Percentiles rank a stretch among this genome's conserved stretches.
phyloP scores from a whole-genome alignment of 2,797 vertebrate species.

The Chanos chanos region DNA sequence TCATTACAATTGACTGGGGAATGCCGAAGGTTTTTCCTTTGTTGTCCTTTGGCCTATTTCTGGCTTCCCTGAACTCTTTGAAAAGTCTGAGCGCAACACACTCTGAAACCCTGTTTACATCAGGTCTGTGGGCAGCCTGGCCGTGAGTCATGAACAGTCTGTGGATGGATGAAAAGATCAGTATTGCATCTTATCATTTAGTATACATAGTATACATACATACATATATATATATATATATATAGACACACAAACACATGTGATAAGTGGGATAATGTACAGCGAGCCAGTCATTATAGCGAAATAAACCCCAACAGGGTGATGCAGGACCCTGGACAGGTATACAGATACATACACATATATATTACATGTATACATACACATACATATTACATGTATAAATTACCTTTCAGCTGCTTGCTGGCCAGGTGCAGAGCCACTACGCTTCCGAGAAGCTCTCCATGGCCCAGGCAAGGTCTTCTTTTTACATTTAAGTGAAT shows the following conservation, averaged over 20 bases:
- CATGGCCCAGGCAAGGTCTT: too few species aligned
- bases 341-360: not conserved
- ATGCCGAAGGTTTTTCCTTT: conserved; percentile 15
- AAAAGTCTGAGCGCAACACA: not conserved
- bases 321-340: too few species aligned
- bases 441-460: too few species aligned
- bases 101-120: not conserved
- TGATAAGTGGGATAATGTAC: not conserved
- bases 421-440: too few species aligned
- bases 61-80: conserved; percentile 10
- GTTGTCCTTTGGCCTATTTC: conserved; percentile 22
- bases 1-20: conserved; percentile 20
- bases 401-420: not conserved
- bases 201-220: not conserved
- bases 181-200: too few species aligned
- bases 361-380: too few species aligned
- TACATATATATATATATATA: too few species aligned
- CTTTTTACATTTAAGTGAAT: not conserved
- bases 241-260: not conserved
- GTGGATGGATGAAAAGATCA: not conserved
- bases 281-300: too few species aligned
- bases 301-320: too few species aligned
- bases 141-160: conserved; percentile 15
- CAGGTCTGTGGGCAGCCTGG: conserved; percentile 17
- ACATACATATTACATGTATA: too few species aligned